phyloP scores from a whole-genome alignment of 2,113 vertebrate species.

The Columba janthina region DNA sequence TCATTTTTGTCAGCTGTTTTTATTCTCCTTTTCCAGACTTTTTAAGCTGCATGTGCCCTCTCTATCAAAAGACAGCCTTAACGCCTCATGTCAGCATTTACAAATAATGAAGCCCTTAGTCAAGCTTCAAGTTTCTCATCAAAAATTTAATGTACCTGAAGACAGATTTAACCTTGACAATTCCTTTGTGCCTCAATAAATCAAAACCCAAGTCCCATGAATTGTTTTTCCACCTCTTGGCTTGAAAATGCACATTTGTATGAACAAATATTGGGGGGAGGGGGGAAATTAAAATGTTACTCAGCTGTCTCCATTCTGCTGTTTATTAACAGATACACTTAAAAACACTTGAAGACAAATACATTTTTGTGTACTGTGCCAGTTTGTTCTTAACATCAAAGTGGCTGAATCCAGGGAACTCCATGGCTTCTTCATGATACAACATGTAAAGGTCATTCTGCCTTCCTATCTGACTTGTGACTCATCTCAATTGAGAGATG shows the following conservation, averaged over 20 bases:
- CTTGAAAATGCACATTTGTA: background rate
- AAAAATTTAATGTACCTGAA: background rate
- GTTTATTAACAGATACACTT: background rate
- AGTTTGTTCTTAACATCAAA: background rate
- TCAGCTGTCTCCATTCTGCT: background rate
- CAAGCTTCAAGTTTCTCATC: background rate
- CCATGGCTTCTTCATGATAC: background rate
- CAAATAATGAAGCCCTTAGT: background rate
- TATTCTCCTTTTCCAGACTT: background rate
- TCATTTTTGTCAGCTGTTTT: background rate
- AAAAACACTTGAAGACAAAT: background rate
- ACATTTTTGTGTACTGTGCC: background rate
- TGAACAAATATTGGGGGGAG: accelerated
- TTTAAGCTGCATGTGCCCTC: background rate
- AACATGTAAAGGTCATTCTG: background rate
- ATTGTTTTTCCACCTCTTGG: background rate
- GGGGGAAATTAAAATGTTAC: background rate
- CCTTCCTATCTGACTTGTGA: background rate
- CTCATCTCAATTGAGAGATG: background rate
- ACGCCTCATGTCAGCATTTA: background rate
- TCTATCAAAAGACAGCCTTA: background rate
- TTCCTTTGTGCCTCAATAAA: background rate
- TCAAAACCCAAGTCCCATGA: background rate
- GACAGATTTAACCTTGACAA: background rate
- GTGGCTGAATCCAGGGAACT: background rate